Conservation (phyloP, 2,797 vertebrate species). For the Labroides dimidiatus region DNA sequence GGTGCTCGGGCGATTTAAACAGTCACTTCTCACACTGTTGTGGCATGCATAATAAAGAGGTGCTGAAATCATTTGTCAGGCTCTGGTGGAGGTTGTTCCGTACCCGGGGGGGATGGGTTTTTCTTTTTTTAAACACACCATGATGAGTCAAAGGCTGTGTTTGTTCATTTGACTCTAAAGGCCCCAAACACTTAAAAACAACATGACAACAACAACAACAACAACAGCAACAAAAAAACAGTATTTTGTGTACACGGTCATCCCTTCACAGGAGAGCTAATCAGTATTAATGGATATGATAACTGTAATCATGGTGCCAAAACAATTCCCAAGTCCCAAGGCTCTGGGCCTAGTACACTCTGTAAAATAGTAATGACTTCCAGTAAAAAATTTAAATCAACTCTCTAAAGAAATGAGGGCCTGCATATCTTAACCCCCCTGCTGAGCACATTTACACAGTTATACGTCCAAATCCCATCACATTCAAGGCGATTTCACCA, state of each 20-base stretch:
- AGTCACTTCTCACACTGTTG: conserved; percentile 55
- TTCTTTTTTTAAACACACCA: conserved; percentile 40
- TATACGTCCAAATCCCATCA: not conserved
- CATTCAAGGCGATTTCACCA: too few relatives aligned
- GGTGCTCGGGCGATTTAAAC: conserved; percentile 70
- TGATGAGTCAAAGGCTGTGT: conserved; percentile 65
- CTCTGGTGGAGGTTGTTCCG: conserved; percentile 68
- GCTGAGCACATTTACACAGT: conserved; percentile 19
- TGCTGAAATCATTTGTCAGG: conserved; percentile 65
- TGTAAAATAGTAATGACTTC: conserved; percentile 93
- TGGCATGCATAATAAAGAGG: conserved; percentile 73
- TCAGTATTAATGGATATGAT: conserved; percentile 92
- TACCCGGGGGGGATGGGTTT: conserved; percentile 48
- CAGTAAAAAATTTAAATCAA: conserved; percentile 87
- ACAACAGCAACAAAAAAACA: conserved; percentile 72
- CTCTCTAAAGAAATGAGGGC: conserved; percentile 82
- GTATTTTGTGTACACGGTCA: conserved; percentile 76
- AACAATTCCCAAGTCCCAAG: conserved; percentile 80
- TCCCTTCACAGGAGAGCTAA: conserved; percentile 86
- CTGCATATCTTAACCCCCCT: conserved; percentile 24
- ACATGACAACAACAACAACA: conserved; percentile 68
- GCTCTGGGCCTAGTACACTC: conserved; percentile 91
- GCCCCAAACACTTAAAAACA: conserved; percentile 65
- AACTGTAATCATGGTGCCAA: conserved; percentile 88
- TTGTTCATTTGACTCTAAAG: conserved; percentile 63